Conservation (phyloP, 2,888 invertebrate genomes). For the Carterocephalus palaemon region DNA sequence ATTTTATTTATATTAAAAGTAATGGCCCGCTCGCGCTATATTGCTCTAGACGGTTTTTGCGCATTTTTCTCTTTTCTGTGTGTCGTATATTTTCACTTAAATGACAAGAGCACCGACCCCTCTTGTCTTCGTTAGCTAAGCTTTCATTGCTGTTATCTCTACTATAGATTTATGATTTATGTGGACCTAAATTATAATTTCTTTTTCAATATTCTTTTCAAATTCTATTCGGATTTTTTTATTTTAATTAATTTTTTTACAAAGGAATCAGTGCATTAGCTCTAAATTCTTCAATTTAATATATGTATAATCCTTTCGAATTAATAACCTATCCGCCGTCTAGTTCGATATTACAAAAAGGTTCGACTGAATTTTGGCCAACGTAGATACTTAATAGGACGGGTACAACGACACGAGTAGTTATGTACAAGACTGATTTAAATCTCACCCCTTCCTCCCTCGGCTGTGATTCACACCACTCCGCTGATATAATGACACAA, state of each 20-base stretch:
- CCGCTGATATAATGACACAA: constrained; percentile 18
- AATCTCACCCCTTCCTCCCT: constrained; percentile 11
- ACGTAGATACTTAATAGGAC: neutral
- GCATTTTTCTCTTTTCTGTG: constrained; percentile 71
- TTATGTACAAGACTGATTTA: constrained; percentile 11
- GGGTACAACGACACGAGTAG: too few species aligned
- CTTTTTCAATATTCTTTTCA: too few species aligned
- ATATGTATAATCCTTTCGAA: too few species aligned
- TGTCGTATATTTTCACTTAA: constrained; percentile 78
- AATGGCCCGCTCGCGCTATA: constrained; percentile 72
- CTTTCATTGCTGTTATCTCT: too few species aligned
- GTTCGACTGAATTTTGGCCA: neutral
- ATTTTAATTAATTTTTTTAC: too few species aligned
- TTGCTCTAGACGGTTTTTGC: constrained; percentile 72
- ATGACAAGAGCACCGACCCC: constrained; percentile 72
- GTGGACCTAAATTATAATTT: too few species aligned
- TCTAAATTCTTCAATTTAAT: too few species aligned
- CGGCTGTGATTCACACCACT: constrained; percentile 16
- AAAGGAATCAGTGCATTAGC: too few species aligned
- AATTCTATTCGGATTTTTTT: too few species aligned
- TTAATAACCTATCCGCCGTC: too few species aligned
- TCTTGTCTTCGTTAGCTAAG: constrained; percentile 55
- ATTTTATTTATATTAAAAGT: constrained; percentile 80
- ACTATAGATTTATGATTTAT: too few species aligned
- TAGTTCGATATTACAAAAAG: too few species aligned